phyloP scores from a whole-genome alignment of 2,797 vertebrate species.

The Mus spretus region DNA sequence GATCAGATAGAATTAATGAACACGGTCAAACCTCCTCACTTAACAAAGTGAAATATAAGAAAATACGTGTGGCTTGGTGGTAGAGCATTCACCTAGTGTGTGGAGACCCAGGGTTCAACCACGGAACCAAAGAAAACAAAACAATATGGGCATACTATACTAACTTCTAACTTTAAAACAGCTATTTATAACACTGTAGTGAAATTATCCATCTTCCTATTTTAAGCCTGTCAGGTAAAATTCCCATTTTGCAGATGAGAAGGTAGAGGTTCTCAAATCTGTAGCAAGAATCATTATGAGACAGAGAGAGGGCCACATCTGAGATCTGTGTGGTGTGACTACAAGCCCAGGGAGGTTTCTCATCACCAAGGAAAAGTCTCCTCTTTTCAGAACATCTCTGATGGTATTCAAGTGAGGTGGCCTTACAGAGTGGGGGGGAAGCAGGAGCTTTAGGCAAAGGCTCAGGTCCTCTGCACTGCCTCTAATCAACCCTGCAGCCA shows the following conservation, averaged over 20 bases:
- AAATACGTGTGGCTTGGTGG: neutral
- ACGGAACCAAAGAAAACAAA: neutral
- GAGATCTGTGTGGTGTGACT: neutral
- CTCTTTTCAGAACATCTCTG: neutral
- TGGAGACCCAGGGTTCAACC: neutral
- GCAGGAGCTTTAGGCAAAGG: neutral
- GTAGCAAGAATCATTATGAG: neutral
- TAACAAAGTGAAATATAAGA: neutral
- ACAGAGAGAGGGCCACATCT: neutral
- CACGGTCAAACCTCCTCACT: neutral
- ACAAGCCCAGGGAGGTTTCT: neutral
- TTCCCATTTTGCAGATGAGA: slow-evolving; percentile 41
- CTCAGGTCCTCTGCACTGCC: neutral
- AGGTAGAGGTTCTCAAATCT: neutral
- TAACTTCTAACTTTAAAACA: neutral
- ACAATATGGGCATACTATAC: neutral
- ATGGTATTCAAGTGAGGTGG: neutral
- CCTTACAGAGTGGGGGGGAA: neutral
- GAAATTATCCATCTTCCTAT: neutral
- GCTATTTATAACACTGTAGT: neutral
- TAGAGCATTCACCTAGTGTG: neutral
- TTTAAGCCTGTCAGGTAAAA: neutral
- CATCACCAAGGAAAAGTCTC: neutral
- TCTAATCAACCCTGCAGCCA: neutral
- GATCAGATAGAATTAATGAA: neutral